phyloP scores from a whole-genome alignment of 2,797 vertebrate genomes.

The Arnoldichthys spilopterus region DNA sequence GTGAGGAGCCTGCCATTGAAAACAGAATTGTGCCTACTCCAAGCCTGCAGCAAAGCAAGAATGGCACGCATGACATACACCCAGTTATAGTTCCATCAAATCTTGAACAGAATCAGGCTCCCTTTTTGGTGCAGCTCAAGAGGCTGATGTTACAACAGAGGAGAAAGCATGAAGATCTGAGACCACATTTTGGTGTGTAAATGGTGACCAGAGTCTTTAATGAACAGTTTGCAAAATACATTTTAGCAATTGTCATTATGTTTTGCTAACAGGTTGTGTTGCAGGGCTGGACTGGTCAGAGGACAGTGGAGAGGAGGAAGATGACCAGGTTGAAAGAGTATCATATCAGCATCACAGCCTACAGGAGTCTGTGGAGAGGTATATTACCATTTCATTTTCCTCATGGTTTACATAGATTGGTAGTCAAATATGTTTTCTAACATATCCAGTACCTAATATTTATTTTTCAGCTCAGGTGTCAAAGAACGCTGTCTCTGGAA shows the following conservation, averaged over 20 bases:
- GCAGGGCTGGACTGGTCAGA: slow-evolving; percentile 98
- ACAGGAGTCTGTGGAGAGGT: slow-evolving; percentile 79
- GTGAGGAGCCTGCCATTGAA: slow-evolving; percentile 67
- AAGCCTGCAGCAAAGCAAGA: slow-evolving; percentile 3
- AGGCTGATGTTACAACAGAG: slow-evolving; percentile 50
- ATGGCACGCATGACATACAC: neutral
- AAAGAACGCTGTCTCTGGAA: too few species aligned
- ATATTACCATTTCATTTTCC: neutral
- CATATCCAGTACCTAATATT: too few species aligned
- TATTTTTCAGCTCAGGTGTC: too few species aligned
- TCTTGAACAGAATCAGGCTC: slow-evolving; percentile 30
- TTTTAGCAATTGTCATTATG: neutral
- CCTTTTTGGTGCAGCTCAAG: slow-evolving; percentile 49
- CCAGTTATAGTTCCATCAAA: slow-evolving; percentile 8
- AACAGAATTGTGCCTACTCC: slow-evolving; percentile 77
- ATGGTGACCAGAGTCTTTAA: neutral
- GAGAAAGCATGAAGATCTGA: slow-evolving; percentile 46
- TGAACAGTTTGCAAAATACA: neutral
- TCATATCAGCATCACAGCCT: slow-evolving; percentile 88
- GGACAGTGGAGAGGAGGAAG: slow-evolving; percentile 90
- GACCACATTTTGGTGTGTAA: slow-evolving; percentile 51
- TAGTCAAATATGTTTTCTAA: slow-evolving; percentile 37
- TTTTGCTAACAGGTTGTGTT: slow-evolving; percentile 33
- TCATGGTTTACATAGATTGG: neutral
- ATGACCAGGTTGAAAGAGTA: slow-evolving; percentile 82